phyloP scores from a whole-genome alignment of 2,797 vertebrate genomes.

The Hippopotamyrus pictus region DNA sequence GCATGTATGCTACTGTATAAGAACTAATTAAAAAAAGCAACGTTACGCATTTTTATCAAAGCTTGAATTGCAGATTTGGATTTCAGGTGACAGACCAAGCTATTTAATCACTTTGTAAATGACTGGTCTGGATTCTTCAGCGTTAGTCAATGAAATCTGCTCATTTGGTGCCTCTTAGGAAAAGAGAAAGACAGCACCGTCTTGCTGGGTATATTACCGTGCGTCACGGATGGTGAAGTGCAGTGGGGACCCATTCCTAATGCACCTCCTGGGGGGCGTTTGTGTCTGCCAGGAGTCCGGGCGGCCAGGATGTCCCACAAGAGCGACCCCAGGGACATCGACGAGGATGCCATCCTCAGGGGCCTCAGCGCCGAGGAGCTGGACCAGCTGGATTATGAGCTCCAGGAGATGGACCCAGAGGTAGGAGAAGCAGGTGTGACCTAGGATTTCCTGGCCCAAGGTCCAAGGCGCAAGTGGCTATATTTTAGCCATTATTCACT shows the following conservation, averaged over 20 bases:
- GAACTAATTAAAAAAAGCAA: neutral
- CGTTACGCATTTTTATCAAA: neutral
- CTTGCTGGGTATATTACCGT: neutral
- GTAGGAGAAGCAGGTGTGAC: slow-evolving; percentile 48
- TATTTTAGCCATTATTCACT: neutral
- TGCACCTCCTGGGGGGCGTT: slow-evolving; percentile 32
- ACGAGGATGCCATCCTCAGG: slow-evolving; percentile 87
- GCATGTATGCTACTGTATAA: neutral
- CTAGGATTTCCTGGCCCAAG: neutral
- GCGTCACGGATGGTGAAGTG: neutral
- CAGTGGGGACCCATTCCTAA: slow-evolving; percentile 22
- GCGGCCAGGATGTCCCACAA: slow-evolving; percentile 62
- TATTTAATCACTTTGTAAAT: neutral
- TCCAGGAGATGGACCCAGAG: slow-evolving; percentile 94
- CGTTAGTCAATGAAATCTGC: neutral
- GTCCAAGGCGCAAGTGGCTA: neutral
- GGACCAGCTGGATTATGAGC: slow-evolving; percentile 77
- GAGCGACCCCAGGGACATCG: slow-evolving; percentile 87
- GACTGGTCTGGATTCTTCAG: neutral
- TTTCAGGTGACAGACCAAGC: neutral
- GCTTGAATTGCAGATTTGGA: neutral
- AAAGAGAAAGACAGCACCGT: neutral
- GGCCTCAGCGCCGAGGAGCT: slow-evolving; percentile 80
- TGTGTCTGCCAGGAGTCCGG: slow-evolving; percentile 38
- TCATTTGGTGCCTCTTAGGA: neutral